Base-by-base conservation (phyloP, 2,888 invertebrate species). In the Watsonalla cultraria region DNA sequence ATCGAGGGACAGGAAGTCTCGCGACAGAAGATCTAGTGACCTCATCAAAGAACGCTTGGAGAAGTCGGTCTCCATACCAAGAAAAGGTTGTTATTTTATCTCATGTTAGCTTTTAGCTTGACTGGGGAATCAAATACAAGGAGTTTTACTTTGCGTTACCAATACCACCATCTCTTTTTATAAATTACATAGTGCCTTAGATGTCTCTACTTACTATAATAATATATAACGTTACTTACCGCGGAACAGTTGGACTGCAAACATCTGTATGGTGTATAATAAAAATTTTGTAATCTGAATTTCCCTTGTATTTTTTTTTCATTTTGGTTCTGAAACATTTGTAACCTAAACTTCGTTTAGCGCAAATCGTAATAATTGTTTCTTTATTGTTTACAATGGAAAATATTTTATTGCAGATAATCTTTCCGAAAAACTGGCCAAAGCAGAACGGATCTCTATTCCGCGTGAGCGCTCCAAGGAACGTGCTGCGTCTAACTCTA, bases 1-100 rank as follows among this genome's bases (percentile, higher is more conserved):
- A 62, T 87, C 89, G 5, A 81, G 84, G 46, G 92, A 92, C 46
- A 81, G 88, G 54, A 91, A 90, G 59, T 91, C 91, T 58, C 88
- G 92, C 14, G 88, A 90, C 5, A 80, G 89, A 56, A 81, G 88
- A 53, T 90, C 88, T 51, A 88, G 84, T 58, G 90, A 91, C 56
- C 62, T 90, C 8, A 89, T 89, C 59, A 90, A 90, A 61, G 90
- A 90, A 66, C 79, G 90, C 8, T 68, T 90, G 58, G 90, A 90
- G 60, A 90, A 90, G 54, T 90, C 90, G 0, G 90, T 90, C 14
- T 90, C 90, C 5, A 86, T 89, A 59, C 89, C 90, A 5, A 82
- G 90, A 51, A 91, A 89, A 79, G 90, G 90, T 86, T 54, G 58
- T 14, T 9, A 9, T 37, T 11, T 42, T 75, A 54, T 51, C 37